Conservation (phyloP, 1,140 invertebrate genomes). For the Apis mellifera region Amel_HAv3.1 CM009942.2:10013001-10013500, state of each 20-base stretch:
- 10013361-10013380: not conserved
- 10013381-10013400: not conserved
- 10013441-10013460: not conserved
- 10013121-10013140: not conserved
- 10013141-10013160: too few relatives aligned
- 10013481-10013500: not conserved
- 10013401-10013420: not conserved
- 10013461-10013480: not conserved
- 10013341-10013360: not conserved
- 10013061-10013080: not conserved
- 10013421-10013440: too few relatives aligned
- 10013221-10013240: too few relatives aligned
- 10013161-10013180: not conserved
- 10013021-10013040: constrained; percentile 12
- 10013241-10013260: not conserved
- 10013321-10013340: constrained; percentile 9
- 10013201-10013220: not conserved
- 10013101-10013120: not conserved
- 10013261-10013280: not conserved
- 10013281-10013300: not conserved
- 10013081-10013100: too few relatives aligned
- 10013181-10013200: not conserved
- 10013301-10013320: constrained; percentile 38
- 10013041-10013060: not conserved
- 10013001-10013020: not conserved